Evolutionary conservation across 2,113 vertebrate genomes (phyloP), one percentile per base, ranked within the genome.

Genomic region (Danionella cerebrum): DNA sequence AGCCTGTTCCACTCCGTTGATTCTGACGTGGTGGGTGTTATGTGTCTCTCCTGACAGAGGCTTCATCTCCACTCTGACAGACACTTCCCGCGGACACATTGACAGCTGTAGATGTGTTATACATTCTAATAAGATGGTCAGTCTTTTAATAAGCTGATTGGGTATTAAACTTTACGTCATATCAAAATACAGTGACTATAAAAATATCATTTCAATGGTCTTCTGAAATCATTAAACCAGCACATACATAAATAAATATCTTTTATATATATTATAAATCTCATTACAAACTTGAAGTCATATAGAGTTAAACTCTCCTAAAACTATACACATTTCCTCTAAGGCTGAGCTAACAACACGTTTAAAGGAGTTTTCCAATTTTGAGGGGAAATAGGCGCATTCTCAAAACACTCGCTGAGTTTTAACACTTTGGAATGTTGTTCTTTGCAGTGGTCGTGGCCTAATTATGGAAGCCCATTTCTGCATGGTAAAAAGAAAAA

Each of bases 181-280:
- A 84, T 74, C 88, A 88, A 89, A 87, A 87, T 86, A 84, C 86
- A 84, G 80, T 83, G 66, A 67, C 72, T 89, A 86, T 87, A 87
- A 89, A 89, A 90, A 88, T 86, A 85, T 72, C 54, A 77, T 77
- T 71, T 74, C 71, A 76, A 80, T 79, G 82, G 73, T 76, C 80
- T 78, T 82, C 78, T 80, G 80, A 82, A 76, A 80, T 83, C 84
- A 76, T 85, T 83, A 79, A 81, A 82, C 80, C 29, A 77, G 75
- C 77, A 89, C 84, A 85, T 84, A 88, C 78, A 87, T 87, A 89
- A 88, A 90, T 88, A 89, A 80, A 89, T 87, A 85, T 84, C 87
- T 79, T 88, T 84, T 85, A 79, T 74, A 74, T 73, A 68, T 76
- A 81, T 86, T 89, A 87, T 70, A 89, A 89, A 88, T 85, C 69